Conservation (phyloP, 2,888 invertebrate species). For the Rhimphoctona megacephalus region DNA sequence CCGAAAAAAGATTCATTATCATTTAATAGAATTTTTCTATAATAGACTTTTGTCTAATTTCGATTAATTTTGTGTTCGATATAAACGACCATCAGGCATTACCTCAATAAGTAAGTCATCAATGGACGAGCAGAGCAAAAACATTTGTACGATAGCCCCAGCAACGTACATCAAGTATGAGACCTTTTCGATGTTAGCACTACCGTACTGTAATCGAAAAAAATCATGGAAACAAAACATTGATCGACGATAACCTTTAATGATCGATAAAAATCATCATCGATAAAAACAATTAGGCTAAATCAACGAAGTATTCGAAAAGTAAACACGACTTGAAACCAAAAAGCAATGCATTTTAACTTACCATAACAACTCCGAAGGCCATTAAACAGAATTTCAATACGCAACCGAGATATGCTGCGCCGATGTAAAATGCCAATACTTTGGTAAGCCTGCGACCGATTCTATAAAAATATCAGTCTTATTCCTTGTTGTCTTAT, state of each 20-base stretch:
- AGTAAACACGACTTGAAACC: not conserved
- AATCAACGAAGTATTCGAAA: not conserved
- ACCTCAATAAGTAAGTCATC: slow-evolving; percentile 75
- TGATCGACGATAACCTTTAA: not conserved
- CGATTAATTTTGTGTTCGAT: not conserved
- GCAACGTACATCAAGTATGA: slow-evolving; percentile 60
- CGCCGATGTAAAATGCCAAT: slow-evolving; percentile 69
- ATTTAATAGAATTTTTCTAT: not conserved
- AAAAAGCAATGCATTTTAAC: not conserved
- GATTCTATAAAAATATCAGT: slow-evolving; percentile 42
- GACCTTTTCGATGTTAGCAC: slow-evolving; percentile 50
- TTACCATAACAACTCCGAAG: slow-evolving; percentile 71
- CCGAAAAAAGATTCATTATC: not conserved
- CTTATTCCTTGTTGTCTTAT: not conserved
- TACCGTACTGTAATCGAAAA: slow-evolving; percentile 27
- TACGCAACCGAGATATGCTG: slow-evolving; percentile 71
- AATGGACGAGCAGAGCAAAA: slow-evolving; percentile 72
- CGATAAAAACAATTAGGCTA: not conserved
- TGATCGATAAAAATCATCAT: not conserved
- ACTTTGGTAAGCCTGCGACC: slow-evolving; percentile 67
- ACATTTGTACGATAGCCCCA: slow-evolving; percentile 72
- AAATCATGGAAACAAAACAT: not conserved
- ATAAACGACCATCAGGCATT: slow-evolving; percentile 12
- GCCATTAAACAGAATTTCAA: slow-evolving; percentile 75
- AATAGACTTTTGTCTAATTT: not conserved